A percentile compares a stretch with the other conserved stretches of the same genome.
phyloP scores from a whole-genome alignment of 2,888 invertebrate species.

The Chironomus riparius region DNA sequence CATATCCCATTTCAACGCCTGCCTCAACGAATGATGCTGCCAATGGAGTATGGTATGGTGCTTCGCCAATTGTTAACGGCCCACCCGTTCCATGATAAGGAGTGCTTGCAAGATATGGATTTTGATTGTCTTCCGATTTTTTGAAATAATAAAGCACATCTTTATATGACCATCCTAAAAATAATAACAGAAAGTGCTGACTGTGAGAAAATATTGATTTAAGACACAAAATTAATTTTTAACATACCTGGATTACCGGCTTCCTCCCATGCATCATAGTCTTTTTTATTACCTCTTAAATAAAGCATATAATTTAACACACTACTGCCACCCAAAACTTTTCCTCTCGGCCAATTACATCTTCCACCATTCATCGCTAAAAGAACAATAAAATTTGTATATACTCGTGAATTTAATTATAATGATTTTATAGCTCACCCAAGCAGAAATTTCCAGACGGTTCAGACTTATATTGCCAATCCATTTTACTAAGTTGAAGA shows the following conservation, averaged over 20 bases:
- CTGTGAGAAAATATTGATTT: background rate
- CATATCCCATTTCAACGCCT: conserved; percentile 74
- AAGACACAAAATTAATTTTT: background rate
- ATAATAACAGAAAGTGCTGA: background rate
- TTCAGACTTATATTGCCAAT: conserved; percentile 91
- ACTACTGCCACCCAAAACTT: conserved; percentile 82
- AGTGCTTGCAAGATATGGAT: conserved; percentile 70
- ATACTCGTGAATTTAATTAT: background rate
- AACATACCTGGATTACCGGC: conserved; percentile 56
- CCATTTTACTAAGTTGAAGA: conserved; percentile 73
- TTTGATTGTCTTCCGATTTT: conserved; percentile 84
- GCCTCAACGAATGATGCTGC: conserved; percentile 74
- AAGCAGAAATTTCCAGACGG: conserved; percentile 73
- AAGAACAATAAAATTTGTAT: background rate
- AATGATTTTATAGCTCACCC: conserved; percentile 45
- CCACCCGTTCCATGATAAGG: conserved; percentile 74
- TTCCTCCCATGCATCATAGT: conserved; percentile 84
- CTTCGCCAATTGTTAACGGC: conserved; percentile 74
- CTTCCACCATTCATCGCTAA: conserved; percentile 73
- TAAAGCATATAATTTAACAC: conserved; percentile 90
- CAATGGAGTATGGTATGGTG: conserved; percentile 77
- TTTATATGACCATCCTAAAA: conserved; percentile 69
- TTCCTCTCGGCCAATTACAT: conserved; percentile 88
- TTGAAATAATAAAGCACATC: conserved; percentile 77
- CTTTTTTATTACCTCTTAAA: conserved; percentile 75